Conservation (phyloP, 2,113 vertebrate genomes). For the Protobothrops mucrosquamatus region DNA sequence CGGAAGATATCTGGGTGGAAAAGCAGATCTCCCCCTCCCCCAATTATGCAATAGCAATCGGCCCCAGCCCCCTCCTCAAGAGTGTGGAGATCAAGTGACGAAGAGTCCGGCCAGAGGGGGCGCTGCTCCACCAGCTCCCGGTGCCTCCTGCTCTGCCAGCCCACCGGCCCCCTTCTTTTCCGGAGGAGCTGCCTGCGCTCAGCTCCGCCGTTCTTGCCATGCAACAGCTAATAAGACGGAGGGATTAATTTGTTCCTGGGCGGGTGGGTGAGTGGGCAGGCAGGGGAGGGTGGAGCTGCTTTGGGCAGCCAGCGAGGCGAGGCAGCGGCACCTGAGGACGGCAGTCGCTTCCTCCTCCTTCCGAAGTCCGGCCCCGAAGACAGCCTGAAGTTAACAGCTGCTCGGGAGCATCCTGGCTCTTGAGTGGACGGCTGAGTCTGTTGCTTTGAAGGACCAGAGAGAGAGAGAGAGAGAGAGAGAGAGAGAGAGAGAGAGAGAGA, state of each 20-base stretch:
- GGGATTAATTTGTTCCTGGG: slow-evolving; percentile 37
- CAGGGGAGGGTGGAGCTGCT: not conserved
- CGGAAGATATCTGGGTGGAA: not conserved
- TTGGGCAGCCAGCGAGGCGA: not conserved
- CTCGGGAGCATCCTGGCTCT: slow-evolving; percentile 32
- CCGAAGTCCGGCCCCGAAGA: slow-evolving; percentile 61
- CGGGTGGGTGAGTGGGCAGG: not conserved
- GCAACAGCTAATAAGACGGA: slow-evolving; percentile 60
- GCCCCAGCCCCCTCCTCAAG: not conserved
- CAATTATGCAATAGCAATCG: not conserved
- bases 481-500: not conserved
- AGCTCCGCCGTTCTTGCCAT: slow-evolving; percentile 41
- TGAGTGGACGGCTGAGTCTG: not conserved
- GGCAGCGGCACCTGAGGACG: not conserved
- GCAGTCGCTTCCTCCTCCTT: slow-evolving; percentile 19
- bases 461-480: not conserved
- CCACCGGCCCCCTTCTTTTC: not conserved
- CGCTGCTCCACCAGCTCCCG: not conserved
- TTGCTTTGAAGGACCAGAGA: not conserved
- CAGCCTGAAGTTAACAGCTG: slow-evolving; percentile 67
- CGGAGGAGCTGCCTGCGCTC: slow-evolving; percentile 14
- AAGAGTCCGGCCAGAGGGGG: not conserved
- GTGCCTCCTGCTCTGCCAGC: not conserved
- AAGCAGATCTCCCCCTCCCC: not conserved
- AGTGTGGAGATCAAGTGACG: not conserved